Evolutionary conservation across 2,113 vertebrate species (phyloP).

Genomic region (Meriones unguiculatus): DNA sequence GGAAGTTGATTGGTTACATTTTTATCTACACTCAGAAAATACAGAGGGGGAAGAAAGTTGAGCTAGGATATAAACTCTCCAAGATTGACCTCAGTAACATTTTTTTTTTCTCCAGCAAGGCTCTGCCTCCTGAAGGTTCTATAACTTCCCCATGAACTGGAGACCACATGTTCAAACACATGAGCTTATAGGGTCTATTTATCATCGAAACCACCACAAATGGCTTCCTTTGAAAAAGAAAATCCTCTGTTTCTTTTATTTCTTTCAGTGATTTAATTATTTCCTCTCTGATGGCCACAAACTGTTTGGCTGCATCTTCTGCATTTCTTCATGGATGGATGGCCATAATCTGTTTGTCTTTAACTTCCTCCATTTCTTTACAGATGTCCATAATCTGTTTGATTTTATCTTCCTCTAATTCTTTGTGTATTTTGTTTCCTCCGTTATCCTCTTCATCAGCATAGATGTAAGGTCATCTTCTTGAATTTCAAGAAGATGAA

Average conservation of each 20-base stretch:
- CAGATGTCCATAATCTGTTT: too few relatives aligned
- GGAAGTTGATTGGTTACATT: neutral
- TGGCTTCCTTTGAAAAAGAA: slow-evolving; percentile 34
- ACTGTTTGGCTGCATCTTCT: too few relatives aligned
- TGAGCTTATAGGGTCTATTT: neutral
- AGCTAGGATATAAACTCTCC: neutral
- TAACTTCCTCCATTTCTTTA: too few relatives aligned
- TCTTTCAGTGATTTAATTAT: too few relatives aligned
- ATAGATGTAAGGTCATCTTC: too few relatives aligned
- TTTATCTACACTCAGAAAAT: neutral
- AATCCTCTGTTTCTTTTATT: neutral
- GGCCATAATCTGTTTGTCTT: too few relatives aligned
- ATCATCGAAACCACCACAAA: neutral
- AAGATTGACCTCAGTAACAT: neutral
- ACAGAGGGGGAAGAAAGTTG: neutral
- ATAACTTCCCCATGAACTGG: neutral
- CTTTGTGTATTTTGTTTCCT: too few relatives aligned
- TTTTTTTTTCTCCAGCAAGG: neutral
- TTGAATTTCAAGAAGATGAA: too few relatives aligned
- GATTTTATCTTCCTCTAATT: too few relatives aligned
- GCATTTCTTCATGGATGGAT: too few relatives aligned
- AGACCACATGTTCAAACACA: neutral
- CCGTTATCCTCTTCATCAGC: too few relatives aligned
- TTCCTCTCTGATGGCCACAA: too few relatives aligned
- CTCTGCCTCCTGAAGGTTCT: neutral